These are phyloP conservation scores for Drosophila varians DNA, from an alignment of 1,140 invertebrate genomes.

Conservation along the genomic window DNA sequence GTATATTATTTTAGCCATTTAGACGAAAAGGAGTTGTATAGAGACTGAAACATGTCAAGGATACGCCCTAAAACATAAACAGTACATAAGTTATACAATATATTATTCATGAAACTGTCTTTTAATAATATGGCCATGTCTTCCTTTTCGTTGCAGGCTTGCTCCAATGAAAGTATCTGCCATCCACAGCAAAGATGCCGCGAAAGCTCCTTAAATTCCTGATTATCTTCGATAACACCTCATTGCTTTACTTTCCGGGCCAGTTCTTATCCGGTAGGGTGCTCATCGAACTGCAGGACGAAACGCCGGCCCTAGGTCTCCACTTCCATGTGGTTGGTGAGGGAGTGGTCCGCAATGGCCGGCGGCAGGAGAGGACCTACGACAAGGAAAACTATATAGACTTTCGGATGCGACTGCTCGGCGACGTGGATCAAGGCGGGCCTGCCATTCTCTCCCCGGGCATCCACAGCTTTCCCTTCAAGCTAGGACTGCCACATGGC, in stretches of 20 bases:
- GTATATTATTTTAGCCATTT: no score
- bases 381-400: constrained; percentile 98
- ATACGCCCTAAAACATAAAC: no score
- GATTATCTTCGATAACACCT: constrained; percentile 97
- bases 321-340: constrained; percentile 97
- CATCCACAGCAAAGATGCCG: constrained; percentile 86
- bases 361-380: constrained; percentile 91
- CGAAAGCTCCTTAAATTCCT: constrained; percentile 96
- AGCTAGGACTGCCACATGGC: constrained; percentile 94
- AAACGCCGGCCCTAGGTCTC: constrained; percentile 94
- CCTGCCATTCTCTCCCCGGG: constrained; percentile 94
- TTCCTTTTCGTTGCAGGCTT: constrained; percentile 13
- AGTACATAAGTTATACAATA: no score
- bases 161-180: constrained; percentile 4
- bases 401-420: constrained; percentile 95
- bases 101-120: no score
- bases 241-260: constrained; percentile 95
- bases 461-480: constrained; percentile 98
- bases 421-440: constrained; percentile 90
- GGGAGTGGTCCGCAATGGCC: constrained; percentile 91
- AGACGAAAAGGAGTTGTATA: no score
- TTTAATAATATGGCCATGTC: not conserved
- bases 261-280: constrained; percentile 96
- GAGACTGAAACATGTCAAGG: no score
- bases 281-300: constrained; percentile 95